These are phyloP conservation scores for Phyto melanocephala DNA, from an alignment of 2,888 invertebrate genomes.

Conservation along the genomic window DNA sequence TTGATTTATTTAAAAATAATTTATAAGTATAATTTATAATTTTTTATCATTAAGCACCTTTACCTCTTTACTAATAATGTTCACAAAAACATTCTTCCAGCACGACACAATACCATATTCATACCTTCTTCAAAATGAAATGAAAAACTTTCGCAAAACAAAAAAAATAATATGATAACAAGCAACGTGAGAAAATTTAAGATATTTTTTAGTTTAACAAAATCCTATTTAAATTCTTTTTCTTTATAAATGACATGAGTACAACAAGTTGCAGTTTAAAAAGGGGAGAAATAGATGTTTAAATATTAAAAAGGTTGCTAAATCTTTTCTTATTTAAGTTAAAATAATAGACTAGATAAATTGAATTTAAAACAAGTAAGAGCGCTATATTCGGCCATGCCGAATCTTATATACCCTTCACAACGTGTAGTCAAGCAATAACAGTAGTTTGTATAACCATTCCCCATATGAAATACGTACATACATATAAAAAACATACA, in stretches of 20 bases:
- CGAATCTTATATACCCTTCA: too few species aligned
- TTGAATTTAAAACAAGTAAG: neutral
- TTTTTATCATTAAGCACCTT: neutral
- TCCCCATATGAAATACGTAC: too few species aligned
- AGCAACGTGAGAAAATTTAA: constrained; percentile 36
- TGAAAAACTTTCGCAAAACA: neutral
- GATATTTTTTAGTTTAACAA: constrained; percentile 15
- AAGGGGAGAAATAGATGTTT: neutral
- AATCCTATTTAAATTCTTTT: constrained; percentile 35
- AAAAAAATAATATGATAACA: constrained; percentile 15
- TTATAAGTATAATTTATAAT: too few species aligned
- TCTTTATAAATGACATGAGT: constrained; percentile 1
- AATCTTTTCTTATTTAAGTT: neutral
- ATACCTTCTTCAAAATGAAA: neutral
- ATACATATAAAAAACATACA: too few species aligned
- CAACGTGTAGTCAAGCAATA: too few species aligned
- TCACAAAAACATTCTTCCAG: neutral
- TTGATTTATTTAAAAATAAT: too few species aligned
- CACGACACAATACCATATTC: constrained; percentile 11
- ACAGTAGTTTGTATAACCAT: too few species aligned
- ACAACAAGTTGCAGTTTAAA: constrained; percentile 34
- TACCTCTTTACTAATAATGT: neutral
- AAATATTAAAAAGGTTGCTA: neutral
- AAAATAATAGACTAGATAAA: neutral
- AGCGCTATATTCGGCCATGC: too few species aligned